phyloP scores from a whole-genome alignment of 2,888 invertebrate species.

The Aphodius sticticus region DNA sequence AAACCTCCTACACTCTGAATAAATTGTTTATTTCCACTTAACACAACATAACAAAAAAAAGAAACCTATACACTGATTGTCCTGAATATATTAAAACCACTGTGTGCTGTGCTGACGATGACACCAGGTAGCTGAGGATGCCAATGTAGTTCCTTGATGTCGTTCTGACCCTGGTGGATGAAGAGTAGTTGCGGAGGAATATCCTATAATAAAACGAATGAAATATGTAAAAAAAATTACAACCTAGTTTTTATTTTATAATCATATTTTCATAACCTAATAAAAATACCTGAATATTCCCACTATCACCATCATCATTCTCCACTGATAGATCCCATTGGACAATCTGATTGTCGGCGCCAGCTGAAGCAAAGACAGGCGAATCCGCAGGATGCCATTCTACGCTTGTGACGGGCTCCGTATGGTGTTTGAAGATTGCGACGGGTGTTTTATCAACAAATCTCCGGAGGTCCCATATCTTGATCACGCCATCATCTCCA shows the following conservation, averaged over 20 bases:
- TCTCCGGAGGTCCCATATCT: slow-evolving; percentile 94
- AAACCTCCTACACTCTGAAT: slow-evolving; percentile 53
- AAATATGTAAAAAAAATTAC: slow-evolving; percentile 20
- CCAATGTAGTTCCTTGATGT: slow-evolving; percentile 99
- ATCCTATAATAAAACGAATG: slow-evolving; percentile 63
- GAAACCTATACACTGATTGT: slow-evolving; percentile 87
- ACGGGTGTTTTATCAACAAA: slow-evolving; percentile 82
- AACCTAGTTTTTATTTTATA: neutral
- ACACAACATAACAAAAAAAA: neutral
- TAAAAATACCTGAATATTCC: slow-evolving; percentile 61
- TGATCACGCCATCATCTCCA: slow-evolving; percentile 94
- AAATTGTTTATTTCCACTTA: neutral
- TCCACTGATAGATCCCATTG: slow-evolving; percentile 97
- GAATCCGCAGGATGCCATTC: slow-evolving; percentile 97
- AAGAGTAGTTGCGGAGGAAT: slow-evolving; percentile 96
- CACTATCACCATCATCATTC: slow-evolving; percentile 70
- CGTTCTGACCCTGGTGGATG: slow-evolving; percentile 97
- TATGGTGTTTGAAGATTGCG: slow-evolving; percentile 95
- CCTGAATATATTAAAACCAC: slow-evolving; percentile 96
- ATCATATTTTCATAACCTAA: neutral
- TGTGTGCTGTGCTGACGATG: slow-evolving; percentile 91
- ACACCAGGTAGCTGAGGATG: slow-evolving; percentile 95
- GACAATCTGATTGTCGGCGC: slow-evolving; percentile 94
- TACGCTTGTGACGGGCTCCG: slow-evolving; percentile 90
- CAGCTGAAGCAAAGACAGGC: slow-evolving; percentile 92